These are phyloP conservation scores for Phyllostomus hastatus DNA, from an alignment of 2,113 vertebrate species.

Conservation along the genomic window DNA sequence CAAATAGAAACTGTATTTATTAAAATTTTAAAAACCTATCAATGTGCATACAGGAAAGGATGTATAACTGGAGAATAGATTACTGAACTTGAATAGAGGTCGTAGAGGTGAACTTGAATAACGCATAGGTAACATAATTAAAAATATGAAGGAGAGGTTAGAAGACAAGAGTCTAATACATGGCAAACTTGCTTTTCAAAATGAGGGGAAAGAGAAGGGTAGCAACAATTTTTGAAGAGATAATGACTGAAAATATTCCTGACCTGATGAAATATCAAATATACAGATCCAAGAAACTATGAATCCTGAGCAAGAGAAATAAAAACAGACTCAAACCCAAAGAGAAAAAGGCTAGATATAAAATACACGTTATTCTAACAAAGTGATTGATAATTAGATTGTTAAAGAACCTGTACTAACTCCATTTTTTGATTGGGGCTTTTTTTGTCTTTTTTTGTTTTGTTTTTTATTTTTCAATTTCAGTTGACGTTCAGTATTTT, in stretches of 20 bases:
- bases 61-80: not conserved
- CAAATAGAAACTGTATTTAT: not conserved
- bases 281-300: not conserved
- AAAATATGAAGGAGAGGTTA: not conserved
- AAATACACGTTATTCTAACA: not conserved
- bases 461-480: not conserved
- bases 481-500: not conserved
- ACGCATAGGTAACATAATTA: not conserved
- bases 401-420: not conserved
- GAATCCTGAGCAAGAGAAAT: not conserved
- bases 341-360: not conserved
- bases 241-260: not conserved
- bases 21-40: not conserved
- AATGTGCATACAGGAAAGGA: not conserved
- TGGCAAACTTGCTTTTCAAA: not conserved
- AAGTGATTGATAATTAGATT: not conserved
- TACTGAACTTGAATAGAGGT: not conserved
- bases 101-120: too few relatives aligned
- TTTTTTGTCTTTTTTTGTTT: not conserved
- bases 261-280: not conserved
- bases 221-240: not conserved
- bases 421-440: not conserved
- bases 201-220: not conserved
- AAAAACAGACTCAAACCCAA: not conserved
- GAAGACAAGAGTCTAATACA: not conserved